A percentile compares a stretch with the other conserved stretches of the same genome.
phyloP scores from a whole-genome alignment of 2,113 vertebrate genomes.

The Puma concolor region DNA sequence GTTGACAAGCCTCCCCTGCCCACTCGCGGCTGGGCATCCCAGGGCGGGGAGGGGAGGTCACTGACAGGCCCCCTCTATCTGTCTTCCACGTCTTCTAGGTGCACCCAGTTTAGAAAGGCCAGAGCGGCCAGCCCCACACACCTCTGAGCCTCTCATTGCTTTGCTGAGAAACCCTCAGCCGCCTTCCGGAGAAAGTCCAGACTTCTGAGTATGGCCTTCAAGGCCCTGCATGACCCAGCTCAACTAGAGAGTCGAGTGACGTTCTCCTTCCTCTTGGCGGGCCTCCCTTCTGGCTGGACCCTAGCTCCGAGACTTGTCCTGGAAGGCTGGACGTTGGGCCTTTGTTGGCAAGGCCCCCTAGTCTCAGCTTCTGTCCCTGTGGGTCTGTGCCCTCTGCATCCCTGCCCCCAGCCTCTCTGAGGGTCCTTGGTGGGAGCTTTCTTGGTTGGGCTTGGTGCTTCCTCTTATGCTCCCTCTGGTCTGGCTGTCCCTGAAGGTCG shows the following conservation, averaged over 20 bases:
- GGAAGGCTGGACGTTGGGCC: background rate
- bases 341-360: background rate
- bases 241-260: no score
- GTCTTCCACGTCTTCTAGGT: background rate
- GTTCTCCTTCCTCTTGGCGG: background rate
- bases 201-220: background rate
- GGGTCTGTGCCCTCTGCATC: background rate
- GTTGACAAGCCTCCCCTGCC: background rate
- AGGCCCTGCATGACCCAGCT: background rate
- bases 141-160: background rate
- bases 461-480: background rate
- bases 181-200: background rate
- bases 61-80: background rate
- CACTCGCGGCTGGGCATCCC: background rate
- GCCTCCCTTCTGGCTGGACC: no score
- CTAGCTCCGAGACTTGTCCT: background rate
- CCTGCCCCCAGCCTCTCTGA: background rate
- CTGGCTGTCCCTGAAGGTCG: background rate
- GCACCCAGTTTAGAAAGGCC: background rate
- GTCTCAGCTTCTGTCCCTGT: background rate
- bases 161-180: background rate
- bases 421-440: background rate
- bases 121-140: accelerated
- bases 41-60: background rate
- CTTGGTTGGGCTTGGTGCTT: background rate